Base-by-base conservation (phyloP, 2,888 invertebrate species). In the Hypselothyrea guttata region DNA sequence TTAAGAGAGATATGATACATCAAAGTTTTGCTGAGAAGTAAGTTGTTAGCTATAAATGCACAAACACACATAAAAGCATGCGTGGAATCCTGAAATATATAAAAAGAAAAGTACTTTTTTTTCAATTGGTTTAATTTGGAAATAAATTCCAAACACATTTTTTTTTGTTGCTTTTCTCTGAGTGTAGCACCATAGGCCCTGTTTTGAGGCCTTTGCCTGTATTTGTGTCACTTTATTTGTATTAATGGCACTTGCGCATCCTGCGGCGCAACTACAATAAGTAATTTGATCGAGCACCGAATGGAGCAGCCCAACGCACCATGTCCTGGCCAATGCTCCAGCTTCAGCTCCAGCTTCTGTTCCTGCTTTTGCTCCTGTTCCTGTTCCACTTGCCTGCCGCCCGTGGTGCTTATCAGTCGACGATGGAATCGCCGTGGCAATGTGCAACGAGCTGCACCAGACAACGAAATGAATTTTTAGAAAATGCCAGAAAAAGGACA, bases 221-320 rank as follows among this genome's bases (percentile, higher is more conserved):
- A 84, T 74, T 77, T 81, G 78, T 74, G 84, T 74, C 77, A 77
- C 84, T 84, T 77, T 82, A 79, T 79, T 82, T 84, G 83, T 79
- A 84, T 84, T 79, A 84, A 82, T 84, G 79, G 79, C 72, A 82
- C 83, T 82, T 72, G 69, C 69, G 83, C 79, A 79, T 82, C 83
- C 75, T 78, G 83, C 76, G 83, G 79, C 85, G 82, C 75, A 47
- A 55, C 49, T 60, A 74, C 84, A 84, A 84, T 84, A 82, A 78
- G 78, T 84, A 78, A 78, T 84, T 82, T 84, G 82, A 78, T 78
- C 78, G 84, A 78, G 78, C 77, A 78, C 70, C 69, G 30, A 67
- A 46, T 47, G 54, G 34, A 47, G 44, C 56, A 51, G 49, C 51
- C 46, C 68, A 53, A 18, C 51, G 44, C 46, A 7, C 52, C 16